A percentile compares a stretch with the other conserved stretches of the same genome.
These are phyloP conservation scores for Nothocercus nigrocapillus DNA, from an alignment of 2,113 vertebrate genomes.

Conservation along the genomic window DNA sequence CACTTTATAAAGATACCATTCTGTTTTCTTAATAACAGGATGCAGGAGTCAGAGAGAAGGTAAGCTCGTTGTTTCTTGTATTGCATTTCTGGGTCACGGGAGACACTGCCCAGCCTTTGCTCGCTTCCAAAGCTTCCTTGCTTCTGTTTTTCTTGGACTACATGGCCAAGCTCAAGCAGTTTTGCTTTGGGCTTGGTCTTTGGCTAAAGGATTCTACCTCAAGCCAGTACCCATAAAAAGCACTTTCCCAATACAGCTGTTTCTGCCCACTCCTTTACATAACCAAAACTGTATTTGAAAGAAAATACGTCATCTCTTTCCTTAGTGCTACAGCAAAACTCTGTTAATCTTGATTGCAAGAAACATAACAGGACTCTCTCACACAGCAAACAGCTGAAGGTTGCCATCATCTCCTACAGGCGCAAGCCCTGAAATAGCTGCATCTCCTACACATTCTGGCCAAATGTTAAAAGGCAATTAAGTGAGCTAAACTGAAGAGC, in stretches of 20 bases:
- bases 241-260: no score
- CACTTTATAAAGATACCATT: background rate
- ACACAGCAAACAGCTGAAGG: background rate
- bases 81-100: background rate
- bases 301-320: background rate
- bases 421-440: background rate
- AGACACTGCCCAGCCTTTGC: background rate
- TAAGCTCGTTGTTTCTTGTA: background rate
- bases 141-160: background rate
- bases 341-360: background rate
- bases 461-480: background rate
- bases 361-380: background rate
- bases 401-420: background rate
- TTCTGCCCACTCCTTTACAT: no score
- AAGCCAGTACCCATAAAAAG: no score
- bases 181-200: no score
- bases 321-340: background rate
- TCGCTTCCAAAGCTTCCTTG: background rate
- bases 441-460: background rate
- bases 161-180: background rate
- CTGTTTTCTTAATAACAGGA: background rate
- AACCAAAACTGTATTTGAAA: background rate
- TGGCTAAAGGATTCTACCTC: no score
- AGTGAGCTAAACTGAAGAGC: background rate
- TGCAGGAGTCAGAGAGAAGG: background rate